Evolutionary conservation across 2,888 invertebrate genomes (phyloP).

Genomic region (Teleogryllus oceanicus): DNA sequence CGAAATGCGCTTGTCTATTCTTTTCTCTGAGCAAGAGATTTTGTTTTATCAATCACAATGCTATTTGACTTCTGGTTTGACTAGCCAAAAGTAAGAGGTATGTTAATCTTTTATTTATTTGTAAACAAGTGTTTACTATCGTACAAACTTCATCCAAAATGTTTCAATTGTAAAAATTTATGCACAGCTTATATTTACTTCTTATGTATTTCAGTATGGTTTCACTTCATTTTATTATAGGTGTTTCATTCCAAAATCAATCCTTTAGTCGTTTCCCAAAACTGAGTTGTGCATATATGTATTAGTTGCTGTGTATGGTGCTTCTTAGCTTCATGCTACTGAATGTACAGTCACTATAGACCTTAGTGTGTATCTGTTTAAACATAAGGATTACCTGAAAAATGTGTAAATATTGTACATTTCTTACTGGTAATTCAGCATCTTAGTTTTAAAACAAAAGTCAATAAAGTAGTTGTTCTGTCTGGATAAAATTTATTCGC

Average conservation of each 20-base stretch:
- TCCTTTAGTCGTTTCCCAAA: neutral
- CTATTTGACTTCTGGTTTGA: constrained; percentile 27
- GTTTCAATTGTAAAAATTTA: neutral
- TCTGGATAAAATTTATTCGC: neutral
- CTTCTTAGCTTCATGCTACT: constrained; percentile 28
- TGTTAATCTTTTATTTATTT: neutral
- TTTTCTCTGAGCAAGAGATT: constrained; percentile 31
- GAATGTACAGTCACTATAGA: constrained; percentile 33
- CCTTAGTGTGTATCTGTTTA: constrained; percentile 31
- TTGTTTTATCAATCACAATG: constrained; percentile 22
- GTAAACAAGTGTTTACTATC: neutral
- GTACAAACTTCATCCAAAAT: neutral
- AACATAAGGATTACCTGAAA: constrained; percentile 29
- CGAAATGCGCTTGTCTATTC: constrained; percentile 24
- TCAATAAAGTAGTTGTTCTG: constrained; percentile 33
- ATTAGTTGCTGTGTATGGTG: constrained; percentile 34
- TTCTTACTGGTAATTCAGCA: constrained; percentile 36
- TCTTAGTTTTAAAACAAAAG: constrained; percentile 29
- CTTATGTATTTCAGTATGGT: neutral
- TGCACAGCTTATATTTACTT: constrained; percentile 12
- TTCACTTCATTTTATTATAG: constrained; percentile 22
- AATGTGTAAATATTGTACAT: constrained; percentile 37
- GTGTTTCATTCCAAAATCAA: constrained; percentile 21
- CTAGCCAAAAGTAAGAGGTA: constrained; percentile 26
- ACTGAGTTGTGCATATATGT: constrained; percentile 23